Conservation (phyloP, 2,797 vertebrate genomes). For the Artibeus jamaicensis region DNA sequence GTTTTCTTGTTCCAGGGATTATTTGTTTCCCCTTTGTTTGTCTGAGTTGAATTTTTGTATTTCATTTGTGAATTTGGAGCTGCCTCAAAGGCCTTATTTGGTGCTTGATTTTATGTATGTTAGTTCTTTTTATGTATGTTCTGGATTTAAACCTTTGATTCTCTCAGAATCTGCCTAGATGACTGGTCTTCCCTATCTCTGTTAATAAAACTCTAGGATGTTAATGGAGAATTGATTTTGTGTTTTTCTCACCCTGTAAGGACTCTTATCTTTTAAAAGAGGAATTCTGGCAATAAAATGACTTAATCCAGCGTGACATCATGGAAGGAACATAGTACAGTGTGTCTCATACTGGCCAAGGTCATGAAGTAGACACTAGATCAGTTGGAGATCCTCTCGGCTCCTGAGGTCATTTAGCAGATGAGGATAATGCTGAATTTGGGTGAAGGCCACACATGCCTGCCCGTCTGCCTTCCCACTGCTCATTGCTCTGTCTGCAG, state of each 20-base stretch:
- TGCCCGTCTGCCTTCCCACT: background rate
- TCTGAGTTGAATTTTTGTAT: conserved; percentile 34
- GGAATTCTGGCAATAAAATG: conserved; percentile 56
- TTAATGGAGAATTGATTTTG: conserved; percentile 24
- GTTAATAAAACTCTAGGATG: background rate
- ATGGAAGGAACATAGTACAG: background rate
- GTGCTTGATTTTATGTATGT: background rate
- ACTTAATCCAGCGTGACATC: conserved; percentile 49
- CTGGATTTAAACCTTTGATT: conserved; percentile 30
- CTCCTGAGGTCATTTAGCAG: conserved; percentile 32
- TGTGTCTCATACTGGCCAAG: background rate
- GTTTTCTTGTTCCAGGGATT: background rate
- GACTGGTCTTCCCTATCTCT: background rate
- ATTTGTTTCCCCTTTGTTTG: conserved; percentile 8
- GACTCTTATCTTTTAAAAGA: conserved; percentile 34
- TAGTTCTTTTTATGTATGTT: conserved; percentile 18
- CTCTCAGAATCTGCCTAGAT: background rate
- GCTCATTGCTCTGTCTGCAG: background rate
- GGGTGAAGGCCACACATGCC: background rate
- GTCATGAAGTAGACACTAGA: conserved; percentile 43
- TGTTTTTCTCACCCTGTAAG: conserved; percentile 39
- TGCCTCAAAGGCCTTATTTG: background rate
- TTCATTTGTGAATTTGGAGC: conserved; percentile 38
- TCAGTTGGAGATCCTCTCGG: conserved; percentile 44
- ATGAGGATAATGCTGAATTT: background rate